These are phyloP conservation scores for Oncorhynchus mykiss DNA, from an alignment of 2,113 vertebrate genomes.

Conservation along the genomic window DNA sequence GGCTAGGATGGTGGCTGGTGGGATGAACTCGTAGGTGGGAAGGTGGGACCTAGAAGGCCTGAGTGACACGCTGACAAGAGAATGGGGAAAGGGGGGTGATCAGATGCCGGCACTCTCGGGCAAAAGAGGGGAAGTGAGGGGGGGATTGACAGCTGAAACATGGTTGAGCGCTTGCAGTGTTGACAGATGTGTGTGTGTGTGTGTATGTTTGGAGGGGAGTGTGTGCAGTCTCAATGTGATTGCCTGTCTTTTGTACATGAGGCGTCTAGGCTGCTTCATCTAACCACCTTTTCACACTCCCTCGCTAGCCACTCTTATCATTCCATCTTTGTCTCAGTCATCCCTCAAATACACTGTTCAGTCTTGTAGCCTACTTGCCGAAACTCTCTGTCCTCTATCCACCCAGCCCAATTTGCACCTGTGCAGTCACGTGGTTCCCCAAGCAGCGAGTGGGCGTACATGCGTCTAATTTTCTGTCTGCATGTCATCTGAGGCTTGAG, in stretches of 20 bases:
- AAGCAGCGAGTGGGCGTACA: background rate
- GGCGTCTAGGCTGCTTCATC: background rate
- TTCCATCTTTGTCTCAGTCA: background rate
- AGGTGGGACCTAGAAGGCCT: conserved; percentile 6
- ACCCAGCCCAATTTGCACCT: conserved; percentile 8
- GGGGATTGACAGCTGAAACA: background rate
- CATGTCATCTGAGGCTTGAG: conserved; percentile 33
- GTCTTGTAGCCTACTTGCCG: background rate
- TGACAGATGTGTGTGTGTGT: background rate
- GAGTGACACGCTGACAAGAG: background rate
- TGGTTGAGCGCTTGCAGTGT: background rate
- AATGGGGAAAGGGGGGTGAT: background rate
- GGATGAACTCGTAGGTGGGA: background rate
- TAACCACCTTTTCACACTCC: background rate
- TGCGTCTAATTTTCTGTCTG: conserved; percentile 30
- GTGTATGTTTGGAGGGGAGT: background rate
- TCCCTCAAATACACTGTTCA: background rate
- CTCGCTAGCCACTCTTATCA: background rate
- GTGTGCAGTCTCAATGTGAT: background rate
- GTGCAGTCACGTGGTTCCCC: background rate
- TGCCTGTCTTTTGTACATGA: background rate
- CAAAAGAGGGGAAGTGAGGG: background rate
- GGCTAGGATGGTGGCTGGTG: conserved; percentile 6
- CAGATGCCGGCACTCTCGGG: too few relatives aligned
- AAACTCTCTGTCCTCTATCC: background rate